These are phyloP conservation scores for Amphimedon queenslandica DNA, from an alignment of 37 sponge, comb jelly and placozoan species.

Conservation along the genomic window DNA sequence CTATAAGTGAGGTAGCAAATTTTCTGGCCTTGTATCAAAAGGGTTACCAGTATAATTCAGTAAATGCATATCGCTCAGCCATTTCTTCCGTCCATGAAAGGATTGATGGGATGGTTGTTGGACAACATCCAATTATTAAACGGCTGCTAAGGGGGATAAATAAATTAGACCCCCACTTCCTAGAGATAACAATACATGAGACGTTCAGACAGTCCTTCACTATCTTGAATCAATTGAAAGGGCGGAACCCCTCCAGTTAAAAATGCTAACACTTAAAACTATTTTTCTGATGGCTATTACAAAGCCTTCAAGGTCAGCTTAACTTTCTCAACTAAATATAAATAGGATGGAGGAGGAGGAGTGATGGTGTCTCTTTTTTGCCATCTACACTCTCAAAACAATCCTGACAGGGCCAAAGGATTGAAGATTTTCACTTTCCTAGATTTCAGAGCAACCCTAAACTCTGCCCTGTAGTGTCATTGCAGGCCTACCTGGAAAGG, in stretches of 20 bases:
- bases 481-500: constrained; percentile 9
- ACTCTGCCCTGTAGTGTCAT: constrained; percentile 11
- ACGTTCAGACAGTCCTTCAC: constrained; percentile 15
- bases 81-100: constrained; percentile 8
- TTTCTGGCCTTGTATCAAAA: no score
- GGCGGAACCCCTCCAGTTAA: not conserved
- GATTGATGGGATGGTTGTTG: constrained; percentile 18
- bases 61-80: no score
- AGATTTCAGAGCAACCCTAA: not conserved
- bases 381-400: not conserved
- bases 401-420: not conserved
- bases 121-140: constrained; percentile 15
- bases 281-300: constrained; percentile 8
- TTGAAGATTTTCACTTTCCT: constrained; percentile 4
- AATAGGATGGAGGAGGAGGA: not conserved
- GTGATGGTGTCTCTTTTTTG: not conserved
- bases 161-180: constrained; percentile 6
- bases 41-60: no score
- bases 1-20: no score
- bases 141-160: not conserved
- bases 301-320: not conserved
- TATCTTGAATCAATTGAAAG: not conserved
- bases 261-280: constrained; percentile 7
- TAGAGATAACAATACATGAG: constrained; percentile 3
- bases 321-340: constrained; percentile 8